phyloP scores from a whole-genome alignment of 2,797 vertebrate species.

The Iguana delicatissima region DNA sequence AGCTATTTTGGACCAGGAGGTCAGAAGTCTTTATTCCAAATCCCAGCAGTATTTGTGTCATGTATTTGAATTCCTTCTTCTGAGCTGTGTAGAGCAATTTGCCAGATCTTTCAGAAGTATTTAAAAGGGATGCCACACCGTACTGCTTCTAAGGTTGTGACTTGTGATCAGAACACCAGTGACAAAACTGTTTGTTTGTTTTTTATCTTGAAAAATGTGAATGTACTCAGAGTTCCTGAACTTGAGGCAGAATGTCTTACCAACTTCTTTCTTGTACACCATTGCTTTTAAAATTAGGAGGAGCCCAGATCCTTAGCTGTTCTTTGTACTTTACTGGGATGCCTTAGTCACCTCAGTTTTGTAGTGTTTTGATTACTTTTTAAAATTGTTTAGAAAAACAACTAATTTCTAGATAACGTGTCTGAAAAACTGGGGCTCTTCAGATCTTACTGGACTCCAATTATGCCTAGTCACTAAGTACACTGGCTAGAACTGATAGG shows the following conservation, averaged over 20 bases:
- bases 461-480: not conserved
- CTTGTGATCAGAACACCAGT: not conserved
- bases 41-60: not conserved
- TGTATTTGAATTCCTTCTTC: not conserved
- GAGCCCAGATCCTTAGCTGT: not conserved
- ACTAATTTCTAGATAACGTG: not conserved
- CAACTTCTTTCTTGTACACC: not conserved
- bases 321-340: not conserved
- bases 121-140: rapidly evolving
- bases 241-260: not conserved
- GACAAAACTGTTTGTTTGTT: not conserved
- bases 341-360: not conserved
- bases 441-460: not conserved
- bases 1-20: not conserved
- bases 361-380: not conserved
- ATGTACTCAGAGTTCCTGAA: not conserved
- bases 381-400: not conserved
- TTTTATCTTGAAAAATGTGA: not conserved
- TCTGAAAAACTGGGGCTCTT: too few species aligned
- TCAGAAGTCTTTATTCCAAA: not conserved
- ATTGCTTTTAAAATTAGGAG: not conserved
- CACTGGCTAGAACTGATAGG: not conserved
- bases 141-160: not conserved
- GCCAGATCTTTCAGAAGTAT: not conserved
- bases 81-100: rapidly evolving